phyloP scores from a whole-genome alignment of 1,140 invertebrate species.

The Glossosoma conforme region DNA sequence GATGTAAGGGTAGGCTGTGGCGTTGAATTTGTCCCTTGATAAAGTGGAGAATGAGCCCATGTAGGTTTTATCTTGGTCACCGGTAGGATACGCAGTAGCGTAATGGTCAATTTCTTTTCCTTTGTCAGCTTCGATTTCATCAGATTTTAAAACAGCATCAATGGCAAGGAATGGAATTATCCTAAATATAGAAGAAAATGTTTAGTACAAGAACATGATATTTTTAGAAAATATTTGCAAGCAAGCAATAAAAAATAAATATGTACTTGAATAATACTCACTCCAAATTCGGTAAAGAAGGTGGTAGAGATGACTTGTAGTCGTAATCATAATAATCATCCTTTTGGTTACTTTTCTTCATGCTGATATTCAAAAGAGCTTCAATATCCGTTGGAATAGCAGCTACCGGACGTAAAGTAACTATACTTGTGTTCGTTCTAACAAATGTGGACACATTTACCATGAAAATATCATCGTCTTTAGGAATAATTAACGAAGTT shows the following conservation, averaged over 20 bases:
- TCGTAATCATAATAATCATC: slow-evolving; percentile 60
- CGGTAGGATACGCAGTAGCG: slow-evolving; percentile 34
- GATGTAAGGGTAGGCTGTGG: slow-evolving; percentile 19
- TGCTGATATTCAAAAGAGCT: slow-evolving; percentile 40
- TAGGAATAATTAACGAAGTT: slow-evolving; percentile 28
- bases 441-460: slow-evolving; percentile 31
- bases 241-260: slow-evolving; percentile 8
- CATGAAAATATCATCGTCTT: slow-evolving; percentile 31
- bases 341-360: slow-evolving; percentile 40
- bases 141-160: slow-evolving; percentile 59
- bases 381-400: slow-evolving; percentile 36
- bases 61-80: slow-evolving; percentile 44
- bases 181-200: slow-evolving; percentile 45
- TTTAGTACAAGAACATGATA: neutral
- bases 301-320: slow-evolving; percentile 65
- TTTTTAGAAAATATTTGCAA: neutral
- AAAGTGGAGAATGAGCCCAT: slow-evolving; percentile 40
- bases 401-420: slow-evolving; percentile 30
- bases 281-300: slow-evolving; percentile 68
- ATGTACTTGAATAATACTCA: slow-evolving; percentile 34
- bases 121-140: slow-evolving; percentile 29
- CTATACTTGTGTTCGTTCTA: slow-evolving; percentile 26
- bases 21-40: slow-evolving; percentile 17
- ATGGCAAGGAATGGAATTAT: slow-evolving; percentile 78
- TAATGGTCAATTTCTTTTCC: slow-evolving; percentile 20